Conservation (phyloP, 2,113 vertebrate genomes). For the Scopus umbretta region DNA sequence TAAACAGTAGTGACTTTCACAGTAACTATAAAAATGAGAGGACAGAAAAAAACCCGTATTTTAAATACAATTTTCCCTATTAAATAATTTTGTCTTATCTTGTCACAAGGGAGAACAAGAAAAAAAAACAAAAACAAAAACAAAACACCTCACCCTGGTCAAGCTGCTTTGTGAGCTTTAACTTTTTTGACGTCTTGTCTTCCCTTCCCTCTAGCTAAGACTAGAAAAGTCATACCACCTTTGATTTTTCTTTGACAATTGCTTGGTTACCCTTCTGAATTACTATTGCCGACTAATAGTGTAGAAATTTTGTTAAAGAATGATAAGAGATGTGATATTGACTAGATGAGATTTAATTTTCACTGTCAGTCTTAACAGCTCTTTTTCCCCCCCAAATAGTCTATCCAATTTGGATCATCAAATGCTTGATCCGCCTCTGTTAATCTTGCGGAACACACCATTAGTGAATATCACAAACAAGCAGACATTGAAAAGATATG, state of each 20-base stretch:
- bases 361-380: not conserved
- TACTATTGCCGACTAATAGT: not conserved
- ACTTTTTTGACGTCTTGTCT: not conserved
- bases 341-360: not conserved
- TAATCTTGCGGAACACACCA: slow-evolving; percentile 71
- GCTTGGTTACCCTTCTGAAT: not conserved
- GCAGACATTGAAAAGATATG: slow-evolving; percentile 68
- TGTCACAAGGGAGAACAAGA: not conserved
- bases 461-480: slow-evolving; percentile 75
- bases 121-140: not conserved
- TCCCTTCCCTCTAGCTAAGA: not conserved
- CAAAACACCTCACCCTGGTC: not conserved
- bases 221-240: not conserved
- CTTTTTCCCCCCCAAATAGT: slow-evolving; percentile 62
- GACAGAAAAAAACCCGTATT: not conserved
- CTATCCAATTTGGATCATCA: slow-evolving; percentile 53
- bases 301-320: not conserved
- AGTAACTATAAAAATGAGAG: not conserved
- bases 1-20: not conserved
- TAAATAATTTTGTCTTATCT: not conserved
- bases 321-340: not conserved
- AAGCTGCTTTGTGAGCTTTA: not conserved
- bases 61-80: not conserved
- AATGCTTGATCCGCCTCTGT: slow-evolving; percentile 74
- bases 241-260: not conserved